Percentiles rank a stretch among this genome's conserved stretches.
These are phyloP conservation scores for Pycnonotus jocosus DNA, from an alignment of 2,113 vertebrate species.

Conservation along the genomic window DNA sequence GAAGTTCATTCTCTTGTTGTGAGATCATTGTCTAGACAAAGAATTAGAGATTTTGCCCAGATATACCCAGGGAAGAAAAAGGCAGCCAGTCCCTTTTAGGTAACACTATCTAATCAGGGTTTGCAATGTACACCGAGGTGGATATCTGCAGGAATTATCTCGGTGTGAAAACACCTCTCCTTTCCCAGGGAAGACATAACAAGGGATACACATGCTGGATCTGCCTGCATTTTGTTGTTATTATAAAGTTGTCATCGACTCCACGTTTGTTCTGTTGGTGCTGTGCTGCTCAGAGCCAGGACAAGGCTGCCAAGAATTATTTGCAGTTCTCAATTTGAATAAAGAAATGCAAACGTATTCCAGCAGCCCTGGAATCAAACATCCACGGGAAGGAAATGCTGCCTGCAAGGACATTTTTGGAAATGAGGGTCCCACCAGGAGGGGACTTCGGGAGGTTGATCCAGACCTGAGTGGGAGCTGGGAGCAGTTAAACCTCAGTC, in stretches of 20 bases:
- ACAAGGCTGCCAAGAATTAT: neutral
- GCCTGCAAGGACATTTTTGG: neutral
- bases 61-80: neutral
- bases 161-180: neutral
- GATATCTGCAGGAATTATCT: constrained; percentile 9
- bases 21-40: constrained; percentile 61
- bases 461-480: rapidly evolving
- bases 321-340: neutral
- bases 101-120: neutral
- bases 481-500: neutral
- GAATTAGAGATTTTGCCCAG: constrained; percentile 38
- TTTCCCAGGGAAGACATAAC: neutral
- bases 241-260: neutral
- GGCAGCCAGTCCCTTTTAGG: neutral
- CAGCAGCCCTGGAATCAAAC: neutral
- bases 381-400: neutral
- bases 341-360: neutral
- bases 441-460: too few species aligned
- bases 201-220: neutral
- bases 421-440: neutral
- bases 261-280: neutral
- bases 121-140: neutral
- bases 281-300: neutral
- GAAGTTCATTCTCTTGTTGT: constrained; percentile 27
- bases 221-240: neutral